These are phyloP conservation scores for Cephus nigrinus DNA, from an alignment of 2,888 invertebrate genomes.

Conservation along the genomic window DNA sequence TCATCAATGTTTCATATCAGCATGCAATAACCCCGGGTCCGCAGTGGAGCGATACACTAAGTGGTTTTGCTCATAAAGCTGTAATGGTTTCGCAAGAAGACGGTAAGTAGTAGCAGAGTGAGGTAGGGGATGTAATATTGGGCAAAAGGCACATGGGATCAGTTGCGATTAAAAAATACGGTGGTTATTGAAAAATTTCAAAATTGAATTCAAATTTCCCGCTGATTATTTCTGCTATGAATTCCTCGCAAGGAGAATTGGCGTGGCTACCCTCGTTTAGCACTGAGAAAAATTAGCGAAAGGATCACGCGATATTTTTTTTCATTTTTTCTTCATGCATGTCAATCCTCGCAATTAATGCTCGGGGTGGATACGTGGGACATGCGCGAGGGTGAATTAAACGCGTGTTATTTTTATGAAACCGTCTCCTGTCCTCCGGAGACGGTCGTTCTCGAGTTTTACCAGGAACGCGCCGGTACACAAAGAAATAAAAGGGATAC, in stretches of 20 bases:
- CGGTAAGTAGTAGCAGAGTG: conserved; percentile 13
- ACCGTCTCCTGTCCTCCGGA: no score
- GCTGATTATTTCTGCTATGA: no score
- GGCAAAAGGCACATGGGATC: conserved; percentile 10
- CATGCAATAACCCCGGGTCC: conserved; percentile 40
- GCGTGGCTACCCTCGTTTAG: no score
- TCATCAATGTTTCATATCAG: conserved; percentile 59
- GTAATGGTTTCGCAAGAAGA: conserved; percentile 36
- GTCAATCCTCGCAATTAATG: conserved; percentile 17
- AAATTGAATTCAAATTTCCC: no score
- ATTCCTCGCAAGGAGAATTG: no score
- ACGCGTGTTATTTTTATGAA: conserved; percentile 31
- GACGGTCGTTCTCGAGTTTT: background rate
- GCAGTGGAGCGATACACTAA: conserved; percentile 53
- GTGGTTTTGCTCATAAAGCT: conserved; percentile 64
- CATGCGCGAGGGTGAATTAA: background rate
- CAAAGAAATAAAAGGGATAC: conserved; percentile 19
- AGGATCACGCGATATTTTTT: conserved; percentile 12
- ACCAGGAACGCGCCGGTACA: background rate
- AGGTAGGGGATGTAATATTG: background rate
- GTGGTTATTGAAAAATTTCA: no score
- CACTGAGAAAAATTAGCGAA: no score
- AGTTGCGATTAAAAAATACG: no score
- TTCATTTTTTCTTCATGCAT: conserved; percentile 4
- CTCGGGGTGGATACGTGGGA: conserved; percentile 26